Conservation (phyloP, 2,113 vertebrate species). For the Hypocryptadius cinnamomeus region DNA sequence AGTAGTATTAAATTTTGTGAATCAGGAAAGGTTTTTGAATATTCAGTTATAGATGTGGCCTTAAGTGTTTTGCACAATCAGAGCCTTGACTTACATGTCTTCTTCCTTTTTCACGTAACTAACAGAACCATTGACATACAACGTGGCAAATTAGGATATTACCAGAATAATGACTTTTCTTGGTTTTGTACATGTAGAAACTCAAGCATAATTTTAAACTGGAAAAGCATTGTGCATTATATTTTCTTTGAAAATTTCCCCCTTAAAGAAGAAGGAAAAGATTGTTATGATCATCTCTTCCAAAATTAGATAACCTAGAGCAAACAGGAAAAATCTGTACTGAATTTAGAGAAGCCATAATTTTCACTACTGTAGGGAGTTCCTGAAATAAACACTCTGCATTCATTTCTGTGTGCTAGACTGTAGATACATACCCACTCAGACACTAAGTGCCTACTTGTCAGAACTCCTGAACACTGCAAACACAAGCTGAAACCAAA, state of each 20-base stretch:
- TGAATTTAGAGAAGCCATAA: neutral
- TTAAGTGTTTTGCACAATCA: neutral
- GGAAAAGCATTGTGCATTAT: neutral
- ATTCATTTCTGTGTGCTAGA: neutral
- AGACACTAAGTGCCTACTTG: slow-evolving; percentile 19
- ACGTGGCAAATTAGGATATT: neutral
- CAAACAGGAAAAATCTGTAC: neutral
- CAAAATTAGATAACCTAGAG: neutral
- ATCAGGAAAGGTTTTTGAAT: neutral
- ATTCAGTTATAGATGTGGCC: neutral
- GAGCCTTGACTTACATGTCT: neutral
- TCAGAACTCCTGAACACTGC: neutral
- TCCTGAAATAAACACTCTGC: slow-evolving; percentile 23
- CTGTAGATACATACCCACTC: slow-evolving; percentile 3
- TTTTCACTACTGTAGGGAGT: neutral
- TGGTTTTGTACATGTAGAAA: neutral
- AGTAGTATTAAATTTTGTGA: neutral
- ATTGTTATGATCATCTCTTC: neutral
- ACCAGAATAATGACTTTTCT: neutral
- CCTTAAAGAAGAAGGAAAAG: neutral
- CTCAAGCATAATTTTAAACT: neutral
- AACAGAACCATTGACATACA: neutral
- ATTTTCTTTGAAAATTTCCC: neutral
- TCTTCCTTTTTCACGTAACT: neutral
- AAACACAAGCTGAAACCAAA: slow-evolving; percentile 9